These are phyloP conservation scores for Enteromius radiatus DNA, from an alignment of 2,797 vertebrate species.

Conservation along the genomic window DNA sequence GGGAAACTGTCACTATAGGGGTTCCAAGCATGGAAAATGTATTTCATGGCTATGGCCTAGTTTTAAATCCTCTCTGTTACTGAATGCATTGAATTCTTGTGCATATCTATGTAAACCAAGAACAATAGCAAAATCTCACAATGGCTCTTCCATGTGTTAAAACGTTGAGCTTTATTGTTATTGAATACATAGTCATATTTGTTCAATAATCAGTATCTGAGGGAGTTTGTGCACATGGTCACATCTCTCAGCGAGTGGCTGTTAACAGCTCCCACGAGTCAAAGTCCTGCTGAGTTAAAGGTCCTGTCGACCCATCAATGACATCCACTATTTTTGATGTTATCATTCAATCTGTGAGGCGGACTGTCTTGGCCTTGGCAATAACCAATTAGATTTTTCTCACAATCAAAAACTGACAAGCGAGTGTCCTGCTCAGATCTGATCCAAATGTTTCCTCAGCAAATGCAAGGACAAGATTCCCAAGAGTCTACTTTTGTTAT, in stretches of 20 bases:
- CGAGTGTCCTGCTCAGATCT: slow-evolving; percentile 2
- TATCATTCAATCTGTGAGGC: not conserved
- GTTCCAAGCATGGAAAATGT: slow-evolving; percentile 8
- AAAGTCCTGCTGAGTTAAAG: not conserved
- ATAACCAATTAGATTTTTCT: slow-evolving; percentile 8
- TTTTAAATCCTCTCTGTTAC: slow-evolving; percentile 27
- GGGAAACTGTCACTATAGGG: slow-evolving; percentile 2
- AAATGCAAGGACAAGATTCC: not conserved
- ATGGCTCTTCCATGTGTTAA: not conserved
- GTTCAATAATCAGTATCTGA: not conserved
- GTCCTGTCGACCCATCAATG: not conserved
- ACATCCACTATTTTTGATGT: not conserved
- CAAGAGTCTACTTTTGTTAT: not conserved
- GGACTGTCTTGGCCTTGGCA: not conserved
- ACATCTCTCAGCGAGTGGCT: not conserved
- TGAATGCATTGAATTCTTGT: slow-evolving; percentile 34
- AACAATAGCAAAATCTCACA: slow-evolving; percentile 14
- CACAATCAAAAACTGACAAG: not conserved
- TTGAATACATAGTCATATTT: not conserved
- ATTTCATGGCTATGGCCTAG: slow-evolving; percentile 48
- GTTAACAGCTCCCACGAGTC: slow-evolving; percentile 1
- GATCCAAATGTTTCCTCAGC: not conserved
- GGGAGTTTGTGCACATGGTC: not conserved
- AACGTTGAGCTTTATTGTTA: not conserved
- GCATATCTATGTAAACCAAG: not conserved